phyloP scores from a whole-genome alignment of 2,113 vertebrate species.

The Chauna torquata region DNA sequence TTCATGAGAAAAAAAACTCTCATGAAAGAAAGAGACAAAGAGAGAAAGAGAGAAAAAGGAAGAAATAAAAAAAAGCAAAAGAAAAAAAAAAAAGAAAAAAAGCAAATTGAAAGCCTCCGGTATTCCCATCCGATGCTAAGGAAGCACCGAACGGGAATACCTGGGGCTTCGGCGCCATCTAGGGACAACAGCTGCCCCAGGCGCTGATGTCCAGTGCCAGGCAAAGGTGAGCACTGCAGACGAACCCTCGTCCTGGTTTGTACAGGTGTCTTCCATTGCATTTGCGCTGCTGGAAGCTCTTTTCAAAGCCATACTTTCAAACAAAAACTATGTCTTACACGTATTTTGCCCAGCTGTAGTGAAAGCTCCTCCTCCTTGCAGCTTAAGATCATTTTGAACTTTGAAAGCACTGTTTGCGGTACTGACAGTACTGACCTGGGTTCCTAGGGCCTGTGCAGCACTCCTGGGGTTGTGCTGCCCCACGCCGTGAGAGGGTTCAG shows the following conservation, averaged over 20 bases:
- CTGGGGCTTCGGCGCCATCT: background rate
- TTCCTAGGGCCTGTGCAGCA: no score
- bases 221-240: background rate
- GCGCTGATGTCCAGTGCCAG: accelerated
- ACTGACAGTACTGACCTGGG: accelerated
- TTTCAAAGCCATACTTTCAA: background rate
- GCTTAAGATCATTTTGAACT: background rate
- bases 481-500: accelerated
- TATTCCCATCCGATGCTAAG: no score
- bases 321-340: background rate
- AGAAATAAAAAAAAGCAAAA: background rate
- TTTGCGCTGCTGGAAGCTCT: background rate
- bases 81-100: background rate
- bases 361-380: background rate
- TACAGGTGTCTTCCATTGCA: background rate
- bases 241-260: background rate
- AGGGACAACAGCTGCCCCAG: no score
- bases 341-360: background rate
- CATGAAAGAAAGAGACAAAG: no score
- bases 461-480: background rate
- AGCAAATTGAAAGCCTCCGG: background rate
- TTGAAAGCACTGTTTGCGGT: background rate
- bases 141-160: background rate
- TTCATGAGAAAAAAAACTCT: background rate
- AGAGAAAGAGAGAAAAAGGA: no score